These are phyloP conservation scores for Enteromius trimaculatus DNA, from an alignment of 2,797 vertebrate genomes.

Conservation along the genomic window DNA sequence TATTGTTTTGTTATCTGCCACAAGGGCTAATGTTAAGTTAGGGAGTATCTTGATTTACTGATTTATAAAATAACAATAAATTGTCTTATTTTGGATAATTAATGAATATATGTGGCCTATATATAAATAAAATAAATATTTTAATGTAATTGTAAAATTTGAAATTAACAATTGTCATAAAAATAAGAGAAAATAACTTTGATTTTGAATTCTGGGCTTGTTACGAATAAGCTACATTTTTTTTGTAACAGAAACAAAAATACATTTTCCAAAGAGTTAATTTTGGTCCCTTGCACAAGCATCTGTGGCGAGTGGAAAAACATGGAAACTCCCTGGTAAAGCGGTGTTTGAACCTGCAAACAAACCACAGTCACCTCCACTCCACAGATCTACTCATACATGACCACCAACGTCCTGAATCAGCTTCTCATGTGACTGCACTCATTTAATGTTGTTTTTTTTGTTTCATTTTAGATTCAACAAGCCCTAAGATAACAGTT, in stretches of 20 bases:
- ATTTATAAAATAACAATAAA: background rate
- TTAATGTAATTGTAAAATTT: background rate
- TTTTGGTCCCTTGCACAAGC: slow-evolving; percentile 15
- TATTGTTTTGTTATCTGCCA: background rate
- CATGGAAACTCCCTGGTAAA: slow-evolving; percentile 42
- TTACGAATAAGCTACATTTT: background rate
- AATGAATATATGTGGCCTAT: background rate
- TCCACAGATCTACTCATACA: background rate
- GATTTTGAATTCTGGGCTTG: background rate
- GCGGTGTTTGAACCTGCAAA: slow-evolving; percentile 40
- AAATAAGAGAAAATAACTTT: background rate
- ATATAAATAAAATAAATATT: background rate
- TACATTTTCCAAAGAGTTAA: slow-evolving; percentile 4
- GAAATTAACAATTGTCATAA: background rate
- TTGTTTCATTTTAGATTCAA: background rate
- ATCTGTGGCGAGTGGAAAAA: slow-evolving; percentile 7
- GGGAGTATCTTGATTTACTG: background rate
- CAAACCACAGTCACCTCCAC: slow-evolving; percentile 8
- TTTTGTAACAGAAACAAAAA: background rate
- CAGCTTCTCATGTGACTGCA: slow-evolving; percentile 2
- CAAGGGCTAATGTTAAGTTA: background rate
- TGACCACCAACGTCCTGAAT: slow-evolving; percentile 23
- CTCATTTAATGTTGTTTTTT: slow-evolving; percentile 8
- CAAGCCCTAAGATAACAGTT: background rate
- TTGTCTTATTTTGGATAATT: background rate